Evolutionary conservation across 2,113 vertebrate genomes (phyloP), one percentile per base, ranked within the genome.

Genomic region (Pomatorhinus ruficollis): DNA sequence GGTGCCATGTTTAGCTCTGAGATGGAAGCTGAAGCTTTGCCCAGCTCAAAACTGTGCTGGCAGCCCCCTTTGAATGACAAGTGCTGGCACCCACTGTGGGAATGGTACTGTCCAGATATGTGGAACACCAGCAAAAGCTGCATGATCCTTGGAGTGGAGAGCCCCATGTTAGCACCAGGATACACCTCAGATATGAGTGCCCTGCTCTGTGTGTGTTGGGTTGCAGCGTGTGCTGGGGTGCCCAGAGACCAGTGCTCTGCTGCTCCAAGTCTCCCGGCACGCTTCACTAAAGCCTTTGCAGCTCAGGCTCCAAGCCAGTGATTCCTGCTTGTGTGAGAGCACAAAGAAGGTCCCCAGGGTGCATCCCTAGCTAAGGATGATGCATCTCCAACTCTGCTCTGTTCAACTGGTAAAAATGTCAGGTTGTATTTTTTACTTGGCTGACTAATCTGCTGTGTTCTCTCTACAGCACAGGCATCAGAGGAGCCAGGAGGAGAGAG

Each of bases 401-500:
- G 17, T 60, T 90, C 56, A 17, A 47, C 56, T 83, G 85, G 20
- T 89, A 75, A 85, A 93, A 85, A 74, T 15, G 75, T 85, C 5
- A 0, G 57, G 42, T 93, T 86, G 75, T 77, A 15, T 94, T 95
- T 95, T 89, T 89, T 68, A 70, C 56, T 94, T 88, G 87, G 25
- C 78, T 95, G 90, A 88, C 74, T 82, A 54, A 83, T 93, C 19
- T 57, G 27, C 61, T 83, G 10, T 93, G 37, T 94, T 97, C 78
- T 90, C 52, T 76, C 81, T 91, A 42, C 94, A 97, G 97, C 93
- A 80, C 97, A 97, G 72, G 96, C 87, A 6, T 94, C 86, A 0
- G 97, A 97, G 77, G 97, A 97, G 89, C 93, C 28, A 0, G 92
- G 96, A 94, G 93, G 95, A 77, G 96, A 97, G 59, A 97, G 97